phyloP scores from a whole-genome alignment of 2,888 invertebrate species.

The Plusia festucae region DNA sequence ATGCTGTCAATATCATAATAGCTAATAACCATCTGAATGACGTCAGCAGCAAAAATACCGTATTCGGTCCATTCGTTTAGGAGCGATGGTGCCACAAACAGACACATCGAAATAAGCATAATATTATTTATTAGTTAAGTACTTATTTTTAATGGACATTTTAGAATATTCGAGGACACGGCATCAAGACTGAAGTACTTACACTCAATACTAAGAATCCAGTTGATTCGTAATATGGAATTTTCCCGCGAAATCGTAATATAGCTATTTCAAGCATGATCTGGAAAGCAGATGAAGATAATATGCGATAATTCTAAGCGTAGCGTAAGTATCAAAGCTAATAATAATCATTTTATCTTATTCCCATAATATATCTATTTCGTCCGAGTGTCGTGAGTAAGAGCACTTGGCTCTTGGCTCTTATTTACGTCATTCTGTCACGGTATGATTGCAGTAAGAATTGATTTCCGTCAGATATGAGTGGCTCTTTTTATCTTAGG shows the following conservation, averaged over 20 bases:
- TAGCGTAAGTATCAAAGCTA: background rate
- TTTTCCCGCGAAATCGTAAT: conserved; percentile 4
- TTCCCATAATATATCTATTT: conserved; percentile 19
- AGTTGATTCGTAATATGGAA: background rate
- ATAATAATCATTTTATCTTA: conserved; percentile 5
- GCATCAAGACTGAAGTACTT: background rate
- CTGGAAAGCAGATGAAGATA: conserved; percentile 26
- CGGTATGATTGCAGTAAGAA: background rate
- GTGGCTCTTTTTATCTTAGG: too few species aligned
- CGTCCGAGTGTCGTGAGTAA: conserved; percentile 30
- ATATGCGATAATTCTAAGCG: conserved; percentile 22
- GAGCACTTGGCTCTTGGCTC: background rate
- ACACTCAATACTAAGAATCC: background rate
- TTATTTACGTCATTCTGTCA: background rate
- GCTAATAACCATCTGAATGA: too few species aligned
- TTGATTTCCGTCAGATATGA: background rate
- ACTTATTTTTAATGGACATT: too few species aligned
- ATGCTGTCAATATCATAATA: too few species aligned
- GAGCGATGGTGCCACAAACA: too few species aligned
- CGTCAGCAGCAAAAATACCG: too few species aligned
- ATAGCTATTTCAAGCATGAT: conserved; percentile 11
- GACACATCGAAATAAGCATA: too few species aligned
- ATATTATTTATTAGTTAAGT: too few species aligned
- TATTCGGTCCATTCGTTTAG: too few species aligned
- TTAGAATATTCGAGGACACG: too few species aligned